A percentile compares a stretch with the other conserved stretches of the same genome.
Conservation (phyloP, 2,113 vertebrate species). For the Thalassarche chlororhynchos region DNA sequence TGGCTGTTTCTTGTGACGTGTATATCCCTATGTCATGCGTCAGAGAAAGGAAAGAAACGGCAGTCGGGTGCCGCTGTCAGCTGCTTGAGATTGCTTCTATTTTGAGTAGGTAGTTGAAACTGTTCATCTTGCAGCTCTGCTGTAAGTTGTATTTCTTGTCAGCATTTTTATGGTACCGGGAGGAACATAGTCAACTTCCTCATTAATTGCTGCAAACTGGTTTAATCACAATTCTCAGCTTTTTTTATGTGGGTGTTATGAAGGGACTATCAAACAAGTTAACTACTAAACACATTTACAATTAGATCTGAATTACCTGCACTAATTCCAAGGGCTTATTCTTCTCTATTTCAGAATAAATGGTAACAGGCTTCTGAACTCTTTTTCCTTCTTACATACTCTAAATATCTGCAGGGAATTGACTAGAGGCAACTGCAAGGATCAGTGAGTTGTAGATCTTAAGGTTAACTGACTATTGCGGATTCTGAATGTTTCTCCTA, state of each 20-base stretch:
- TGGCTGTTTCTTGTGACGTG: background rate
- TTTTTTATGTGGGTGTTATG: background rate
- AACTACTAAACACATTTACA: background rate
- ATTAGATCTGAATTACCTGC: background rate
- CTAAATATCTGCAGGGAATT: background rate
- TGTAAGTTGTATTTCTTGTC: background rate
- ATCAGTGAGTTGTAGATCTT: background rate
- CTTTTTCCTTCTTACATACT: background rate
- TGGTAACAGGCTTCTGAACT: background rate
- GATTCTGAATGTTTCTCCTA: background rate
- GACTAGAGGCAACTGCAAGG: background rate
- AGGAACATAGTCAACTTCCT: constrained; percentile 6
- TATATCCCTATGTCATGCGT: background rate
- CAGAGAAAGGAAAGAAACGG: background rate
- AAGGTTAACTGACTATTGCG: background rate
- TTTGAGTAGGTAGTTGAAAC: background rate
- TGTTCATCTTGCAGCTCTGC: background rate
- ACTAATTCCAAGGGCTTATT: background rate
- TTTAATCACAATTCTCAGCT: background rate
- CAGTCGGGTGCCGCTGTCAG: background rate
- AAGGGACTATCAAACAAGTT: background rate
- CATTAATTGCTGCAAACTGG: background rate
- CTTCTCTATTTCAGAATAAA: background rate
- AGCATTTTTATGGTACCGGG: constrained; percentile 2
- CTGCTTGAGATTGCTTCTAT: background rate